Base-by-base conservation (phyloP, 2,113 vertebrate genomes). In the Rhodinocichla rosea region DNA sequence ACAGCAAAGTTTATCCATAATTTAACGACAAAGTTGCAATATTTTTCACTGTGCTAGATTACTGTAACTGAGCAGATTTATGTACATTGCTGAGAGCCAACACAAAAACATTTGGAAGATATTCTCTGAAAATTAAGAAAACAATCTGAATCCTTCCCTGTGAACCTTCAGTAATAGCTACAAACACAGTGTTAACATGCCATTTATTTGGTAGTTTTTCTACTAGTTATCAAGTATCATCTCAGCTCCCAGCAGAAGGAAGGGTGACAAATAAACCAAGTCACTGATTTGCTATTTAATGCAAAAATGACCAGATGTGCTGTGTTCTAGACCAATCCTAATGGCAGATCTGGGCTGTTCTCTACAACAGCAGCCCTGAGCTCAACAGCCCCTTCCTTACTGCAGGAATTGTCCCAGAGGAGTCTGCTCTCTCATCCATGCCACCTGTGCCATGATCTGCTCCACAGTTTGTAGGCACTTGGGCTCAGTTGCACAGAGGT, bases 91-190 rank as follows among this genome's bases (percentile, higher is more conserved):
- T 4, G 3, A 60, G 42, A 96, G 89, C 74, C 87, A 92, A 76
- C 49, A 69, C 15, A 85, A 76, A 92, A 97, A 50, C 26, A 87
- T 69, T 96, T 87, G 84, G 77, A 91, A 94, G 57, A 85, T 87
- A 79, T 21, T 68, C n/a, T 68, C n/a, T 68, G 73, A 78, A 96
- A 91, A 79, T 42, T 24, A 91, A 92, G 69, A 82, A 87, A 95
- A 84, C 52, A 73, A 76, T 87, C 62, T 0, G 2, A 89, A 79
- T 26, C 1, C 50, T 92, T 94, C 89, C 62, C 30, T 3, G 6
- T 15, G 57, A 95, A 87, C 13, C 47, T 78, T 84, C 7, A 76
- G 28, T 53, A 89, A 76, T 15, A 92, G 57, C 89, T 92, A 53
- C 65, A 89, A 94, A 87, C 89, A 84, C 24, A 76, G 67, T 65